phyloP scores from a whole-genome alignment of 2,888 invertebrate species.

The Dryococelus australis region DNA sequence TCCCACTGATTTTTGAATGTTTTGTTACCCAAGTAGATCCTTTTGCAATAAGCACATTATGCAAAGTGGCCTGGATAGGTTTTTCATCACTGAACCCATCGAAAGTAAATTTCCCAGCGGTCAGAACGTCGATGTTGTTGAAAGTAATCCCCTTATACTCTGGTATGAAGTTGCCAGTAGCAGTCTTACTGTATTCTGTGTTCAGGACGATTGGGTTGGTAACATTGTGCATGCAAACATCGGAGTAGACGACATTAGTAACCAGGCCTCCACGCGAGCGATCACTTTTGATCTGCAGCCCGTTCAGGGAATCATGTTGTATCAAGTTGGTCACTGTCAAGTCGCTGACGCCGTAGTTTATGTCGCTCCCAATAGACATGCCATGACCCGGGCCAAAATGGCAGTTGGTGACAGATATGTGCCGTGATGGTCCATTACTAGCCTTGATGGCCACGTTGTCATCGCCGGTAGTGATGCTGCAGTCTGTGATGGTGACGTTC shows the following conservation, averaged over 20 bases:
- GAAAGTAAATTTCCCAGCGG: neutral
- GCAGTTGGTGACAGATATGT: neutral
- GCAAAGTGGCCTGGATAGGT: neutral
- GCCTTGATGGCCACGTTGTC: constrained; percentile 16
- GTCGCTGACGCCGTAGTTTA: neutral
- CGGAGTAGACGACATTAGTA: neutral
- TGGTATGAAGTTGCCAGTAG: neutral
- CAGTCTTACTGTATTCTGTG: neutral
- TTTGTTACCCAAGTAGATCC: neutral
- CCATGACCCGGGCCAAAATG: neutral
- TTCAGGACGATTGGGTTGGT: neutral
- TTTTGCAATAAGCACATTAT: neutral
- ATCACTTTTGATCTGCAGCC: neutral
- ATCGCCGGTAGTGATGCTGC: neutral
- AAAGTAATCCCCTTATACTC: neutral
- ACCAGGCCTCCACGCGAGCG: neutral
- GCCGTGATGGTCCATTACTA: neutral
- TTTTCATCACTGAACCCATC: neutral
- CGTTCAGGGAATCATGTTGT: neutral
- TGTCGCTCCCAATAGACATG: neutral
- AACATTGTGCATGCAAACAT: neutral
- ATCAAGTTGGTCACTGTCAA: neutral
- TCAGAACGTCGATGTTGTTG: neutral
- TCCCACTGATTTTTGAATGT: neutral
- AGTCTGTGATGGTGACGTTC: neutral